Evolutionary conservation across 2,797 vertebrate genomes (phyloP), one percentile per base, ranked within the genome.

Genomic region (Leptatherina wallacei): DNA sequence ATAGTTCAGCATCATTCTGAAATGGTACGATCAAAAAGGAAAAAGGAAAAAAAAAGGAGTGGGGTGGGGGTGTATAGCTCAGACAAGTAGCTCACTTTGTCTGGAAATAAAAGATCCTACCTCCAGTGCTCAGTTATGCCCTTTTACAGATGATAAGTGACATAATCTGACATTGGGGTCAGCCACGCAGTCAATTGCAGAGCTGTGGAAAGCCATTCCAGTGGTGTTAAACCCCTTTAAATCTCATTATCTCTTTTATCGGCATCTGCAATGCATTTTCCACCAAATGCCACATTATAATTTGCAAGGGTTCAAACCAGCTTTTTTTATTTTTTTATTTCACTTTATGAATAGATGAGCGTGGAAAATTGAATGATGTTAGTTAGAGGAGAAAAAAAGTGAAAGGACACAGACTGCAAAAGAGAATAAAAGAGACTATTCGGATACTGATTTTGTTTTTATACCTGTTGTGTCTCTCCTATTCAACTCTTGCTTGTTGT

Each of bases 221-320:
- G 73, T 35, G 3, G 52, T 76, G 77, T 82, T 81, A 88, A 81
- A 70, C 65, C 69, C 71, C 75, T 89, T 85, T 86, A 85, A 89
- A 86, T 85, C 68, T 87, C 81, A 81, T 86, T 85, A 85, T 80
- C 69, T 78, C 67, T 62, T 66, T 86, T 69, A 86, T 84, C 40
- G 3, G 72, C 65, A 77, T 82, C 83, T 79, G 85, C 80, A 76
- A 57, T 73, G 68, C 77, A 75, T 88, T 90, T 89, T 68, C 70
- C 70, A 74, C 70, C 66, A 90, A 92, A 89, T 90, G 84, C 86
- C 89, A 90, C 77, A 80, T 86, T 80, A 76, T 85, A 87, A 88
- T 88, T 85, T 81, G 54, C 47, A 6, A 76, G 33, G 80, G 59
- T 88, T 64, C 49, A 68, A 73, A 65, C 80, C 83, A 59, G 71